Percentiles rank a stretch among this genome's conserved stretches.
Conservation (phyloP, 2,797 vertebrate species). For the Amphiprion clarkii region DNA sequence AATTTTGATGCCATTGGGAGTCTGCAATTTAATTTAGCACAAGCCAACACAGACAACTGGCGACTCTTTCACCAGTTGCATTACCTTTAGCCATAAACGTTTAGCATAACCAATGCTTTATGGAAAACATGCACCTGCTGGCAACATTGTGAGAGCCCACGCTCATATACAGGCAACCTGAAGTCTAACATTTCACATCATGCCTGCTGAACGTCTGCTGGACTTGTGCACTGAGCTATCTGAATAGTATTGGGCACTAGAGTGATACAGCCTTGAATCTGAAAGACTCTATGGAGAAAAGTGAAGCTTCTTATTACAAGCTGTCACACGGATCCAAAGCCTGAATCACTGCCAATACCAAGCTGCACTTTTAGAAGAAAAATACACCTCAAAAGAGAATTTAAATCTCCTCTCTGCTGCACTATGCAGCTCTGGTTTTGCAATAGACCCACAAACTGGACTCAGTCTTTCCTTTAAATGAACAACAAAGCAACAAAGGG, state of each 20-base stretch:
- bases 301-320: not conserved
- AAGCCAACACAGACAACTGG: no score
- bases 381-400: slow-evolving; percentile 36
- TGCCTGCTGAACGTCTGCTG: slow-evolving; percentile 6
- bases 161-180: not conserved
- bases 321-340: not conserved
- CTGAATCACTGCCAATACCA: not conserved
- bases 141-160: not conserved
- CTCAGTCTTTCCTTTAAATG: no score
- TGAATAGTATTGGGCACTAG: not conserved
- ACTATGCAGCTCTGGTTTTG: not conserved
- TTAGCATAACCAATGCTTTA: not conserved
- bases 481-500: no score
- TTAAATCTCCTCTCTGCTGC: not conserved
- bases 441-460: no score
- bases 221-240: not conserved
- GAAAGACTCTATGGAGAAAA: slow-evolving; percentile 23
- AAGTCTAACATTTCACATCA: slow-evolving; percentile 2
- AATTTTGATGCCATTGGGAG: not conserved
- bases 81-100: not conserved
- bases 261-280: slow-evolving; percentile 2
- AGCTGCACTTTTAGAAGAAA: slow-evolving; percentile 36
- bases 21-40: no score
- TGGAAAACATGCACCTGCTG: slow-evolving; percentile 17
- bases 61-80: not conserved